phyloP scores from a whole-genome alignment of 2,797 vertebrate species.

The Pipistrellus nathusii region DNA sequence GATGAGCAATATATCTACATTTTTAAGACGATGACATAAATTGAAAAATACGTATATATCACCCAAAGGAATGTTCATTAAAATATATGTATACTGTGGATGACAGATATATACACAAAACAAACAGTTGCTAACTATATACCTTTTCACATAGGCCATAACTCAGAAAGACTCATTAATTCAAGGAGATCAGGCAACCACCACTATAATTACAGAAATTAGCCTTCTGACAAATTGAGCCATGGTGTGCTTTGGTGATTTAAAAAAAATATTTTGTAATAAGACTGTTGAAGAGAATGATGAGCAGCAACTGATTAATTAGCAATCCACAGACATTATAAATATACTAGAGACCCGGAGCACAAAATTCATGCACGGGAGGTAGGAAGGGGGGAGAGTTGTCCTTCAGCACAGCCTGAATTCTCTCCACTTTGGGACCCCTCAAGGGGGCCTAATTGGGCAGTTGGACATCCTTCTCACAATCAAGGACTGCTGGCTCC shows the following conservation, averaged over 20 bases:
- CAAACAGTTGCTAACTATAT: constrained; percentile 71
- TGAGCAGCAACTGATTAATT: not conserved
- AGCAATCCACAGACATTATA: not conserved
- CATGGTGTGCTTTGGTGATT: not conserved
- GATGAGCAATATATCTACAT: constrained; percentile 80
- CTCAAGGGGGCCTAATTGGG: no score
- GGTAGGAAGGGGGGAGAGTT: no score
- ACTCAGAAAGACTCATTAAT: constrained; percentile 29
- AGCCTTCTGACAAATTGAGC: constrained; percentile 42
- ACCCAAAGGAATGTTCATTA: constrained; percentile 75
- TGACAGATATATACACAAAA: constrained; percentile 57
- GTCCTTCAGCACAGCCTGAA: no score
- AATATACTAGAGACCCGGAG: not conserved
- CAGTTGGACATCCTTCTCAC: no score
- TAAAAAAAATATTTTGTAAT: constrained; percentile 5
- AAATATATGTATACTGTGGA: constrained; percentile 72
- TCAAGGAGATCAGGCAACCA: constrained; percentile 36
- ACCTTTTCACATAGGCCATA: constrained; percentile 67
- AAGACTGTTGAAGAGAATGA: constrained; percentile 27
- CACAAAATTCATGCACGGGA: no score
- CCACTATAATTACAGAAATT: not conserved
- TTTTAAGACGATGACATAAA: constrained; percentile 80
- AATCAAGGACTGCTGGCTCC: no score
- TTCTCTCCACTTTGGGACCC: no score
- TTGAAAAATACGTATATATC: constrained; percentile 67